Conservation (phyloP, 2,888 invertebrate genomes). For the Hyalella azteca region DNA sequence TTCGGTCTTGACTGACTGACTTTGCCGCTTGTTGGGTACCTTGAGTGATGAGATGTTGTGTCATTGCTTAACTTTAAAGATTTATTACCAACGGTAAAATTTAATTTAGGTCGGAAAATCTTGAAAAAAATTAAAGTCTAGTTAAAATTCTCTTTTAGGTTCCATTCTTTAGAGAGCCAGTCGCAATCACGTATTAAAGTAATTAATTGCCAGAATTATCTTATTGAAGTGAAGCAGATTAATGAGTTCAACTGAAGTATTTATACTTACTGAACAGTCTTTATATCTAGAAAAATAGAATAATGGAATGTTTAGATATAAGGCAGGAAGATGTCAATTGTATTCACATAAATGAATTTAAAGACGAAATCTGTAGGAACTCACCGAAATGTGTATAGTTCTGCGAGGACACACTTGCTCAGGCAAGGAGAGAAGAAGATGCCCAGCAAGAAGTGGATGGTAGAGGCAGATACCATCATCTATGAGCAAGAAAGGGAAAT, state of each 20-base stretch:
- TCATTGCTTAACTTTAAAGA: too few relatives aligned
- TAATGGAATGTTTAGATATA: neutral
- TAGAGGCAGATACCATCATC: conserved; percentile 7
- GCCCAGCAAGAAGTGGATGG: neutral
- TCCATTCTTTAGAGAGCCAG: too few relatives aligned
- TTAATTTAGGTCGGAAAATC: neutral
- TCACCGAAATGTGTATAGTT: conserved; percentile 21
- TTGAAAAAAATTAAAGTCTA: neutral
- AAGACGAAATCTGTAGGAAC: neutral
- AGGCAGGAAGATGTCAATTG: neutral
- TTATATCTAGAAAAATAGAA: neutral
- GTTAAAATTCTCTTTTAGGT: neutral
- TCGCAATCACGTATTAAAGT: neutral
- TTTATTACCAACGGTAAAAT: neutral
- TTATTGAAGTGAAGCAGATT: neutral
- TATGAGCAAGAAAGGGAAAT: neutral
- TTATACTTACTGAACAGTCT: neutral
- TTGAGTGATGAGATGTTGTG: neutral
- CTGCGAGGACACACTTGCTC: conserved; percentile 13
- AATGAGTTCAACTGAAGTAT: neutral
- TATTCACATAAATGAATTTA: neutral
- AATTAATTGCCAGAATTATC: neutral
- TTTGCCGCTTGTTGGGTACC: conserved; percentile 50
- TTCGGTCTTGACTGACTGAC: conserved; percentile 46
- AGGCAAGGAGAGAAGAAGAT: conserved; percentile 17